A percentile compares a stretch with the other conserved stretches of the same genome.
phyloP scores from a whole-genome alignment of 2,113 vertebrate genomes.

The Amia ocellicauda region DNA sequence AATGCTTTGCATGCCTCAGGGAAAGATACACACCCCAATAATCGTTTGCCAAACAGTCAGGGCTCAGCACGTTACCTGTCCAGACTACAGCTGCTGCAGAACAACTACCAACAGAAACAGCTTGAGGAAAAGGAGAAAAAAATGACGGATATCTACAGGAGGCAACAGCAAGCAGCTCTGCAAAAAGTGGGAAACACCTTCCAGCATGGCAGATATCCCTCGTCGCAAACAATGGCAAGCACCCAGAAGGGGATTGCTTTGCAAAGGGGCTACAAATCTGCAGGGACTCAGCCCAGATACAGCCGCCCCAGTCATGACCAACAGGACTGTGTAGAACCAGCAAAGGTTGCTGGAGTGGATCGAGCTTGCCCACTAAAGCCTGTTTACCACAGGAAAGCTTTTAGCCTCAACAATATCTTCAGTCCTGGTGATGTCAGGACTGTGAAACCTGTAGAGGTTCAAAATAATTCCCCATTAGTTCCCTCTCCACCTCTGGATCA shows the following conservation, averaged over 20 bases:
- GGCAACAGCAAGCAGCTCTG: slow-evolving; percentile 23
- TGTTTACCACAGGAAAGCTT: slow-evolving; percentile 52
- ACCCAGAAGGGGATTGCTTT: slow-evolving; percentile 11
- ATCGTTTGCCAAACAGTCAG: slow-evolving; percentile 27
- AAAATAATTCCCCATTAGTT: slow-evolving; percentile 16
- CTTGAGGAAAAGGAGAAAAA: slow-evolving; percentile 38
- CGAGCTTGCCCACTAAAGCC: slow-evolving; percentile 70
- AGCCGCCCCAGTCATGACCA: neutral
- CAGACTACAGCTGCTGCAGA: slow-evolving; percentile 30
- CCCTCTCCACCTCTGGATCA: slow-evolving; percentile 20
- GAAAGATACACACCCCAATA: slow-evolving; percentile 24
- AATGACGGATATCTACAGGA: slow-evolving; percentile 28
- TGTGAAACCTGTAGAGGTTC: slow-evolving; percentile 18
- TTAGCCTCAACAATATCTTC: slow-evolving; percentile 15
- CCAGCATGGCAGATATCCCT: slow-evolving; percentile 14
- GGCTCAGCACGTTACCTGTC: slow-evolving; percentile 8
- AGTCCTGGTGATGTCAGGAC: slow-evolving; percentile 9
- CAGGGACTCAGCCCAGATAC: slow-evolving; percentile 26
- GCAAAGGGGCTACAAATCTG: slow-evolving; percentile 23
- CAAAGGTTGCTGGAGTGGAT: slow-evolving; percentile 54
- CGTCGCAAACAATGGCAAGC: slow-evolving; percentile 11
- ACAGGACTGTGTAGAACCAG: slow-evolving; percentile 26
- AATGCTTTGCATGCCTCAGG: slow-evolving; percentile 22
- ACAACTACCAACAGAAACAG: slow-evolving; percentile 36
- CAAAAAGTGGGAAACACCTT: slow-evolving; percentile 23